Evolutionary conservation across 30 jellyfish, hydroid and myxozoan genomes (phyloP).

Genomic region (Nemopilema nomurai): DNA sequence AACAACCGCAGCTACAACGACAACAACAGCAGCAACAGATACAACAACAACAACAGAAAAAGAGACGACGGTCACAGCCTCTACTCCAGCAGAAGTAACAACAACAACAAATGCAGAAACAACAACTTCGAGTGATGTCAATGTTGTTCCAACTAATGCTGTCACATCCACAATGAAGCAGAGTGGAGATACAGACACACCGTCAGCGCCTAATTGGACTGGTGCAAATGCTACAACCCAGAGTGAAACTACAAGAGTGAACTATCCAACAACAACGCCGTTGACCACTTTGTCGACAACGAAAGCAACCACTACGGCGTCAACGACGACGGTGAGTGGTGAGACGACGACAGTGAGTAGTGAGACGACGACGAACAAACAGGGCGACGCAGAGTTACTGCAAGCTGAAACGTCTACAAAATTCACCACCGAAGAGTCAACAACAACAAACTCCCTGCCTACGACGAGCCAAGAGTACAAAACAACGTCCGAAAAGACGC

Average conservation of each 20-base stretch:
- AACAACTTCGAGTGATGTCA: neutral
- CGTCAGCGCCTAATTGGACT: neutral
- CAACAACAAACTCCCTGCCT: neutral
- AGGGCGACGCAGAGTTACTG: no score
- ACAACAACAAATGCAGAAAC: neutral
- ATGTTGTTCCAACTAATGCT: neutral
- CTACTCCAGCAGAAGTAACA: neutral
- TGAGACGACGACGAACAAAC: neutral
- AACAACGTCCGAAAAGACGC: neutral
- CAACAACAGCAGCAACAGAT: constrained; percentile 1
- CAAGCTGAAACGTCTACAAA: neutral
- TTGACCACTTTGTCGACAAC: neutral
- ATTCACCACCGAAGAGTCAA: neutral
- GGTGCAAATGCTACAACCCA: neutral
- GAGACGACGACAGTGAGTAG: neutral
- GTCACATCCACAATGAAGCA: neutral
- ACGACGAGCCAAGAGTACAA: constrained; percentile 4
- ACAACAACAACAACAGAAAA: neutral
- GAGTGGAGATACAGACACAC: neutral
- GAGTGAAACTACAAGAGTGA: neutral
- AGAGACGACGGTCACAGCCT: neutral
- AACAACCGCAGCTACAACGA: neutral
- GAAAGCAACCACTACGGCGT: neutral
- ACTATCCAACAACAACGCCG: neutral
- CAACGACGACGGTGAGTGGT: neutral